Conservation (phyloP, 1,140 invertebrate species). For the Oedothorax gibbosus region DNA sequence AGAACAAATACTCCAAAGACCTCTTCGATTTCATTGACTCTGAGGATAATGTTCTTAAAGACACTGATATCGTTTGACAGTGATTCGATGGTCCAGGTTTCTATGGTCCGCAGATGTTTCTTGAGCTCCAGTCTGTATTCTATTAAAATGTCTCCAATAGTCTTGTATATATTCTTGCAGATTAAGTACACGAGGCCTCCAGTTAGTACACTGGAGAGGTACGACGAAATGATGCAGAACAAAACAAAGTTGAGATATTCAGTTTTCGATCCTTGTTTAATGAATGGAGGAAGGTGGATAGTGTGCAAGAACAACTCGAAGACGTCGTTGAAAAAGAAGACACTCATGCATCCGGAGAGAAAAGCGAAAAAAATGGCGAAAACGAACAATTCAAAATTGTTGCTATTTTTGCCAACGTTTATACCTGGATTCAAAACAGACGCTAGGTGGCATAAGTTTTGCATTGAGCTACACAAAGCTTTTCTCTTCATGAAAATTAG, state of each 20-base stretch:
- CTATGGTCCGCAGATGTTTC: background rate
- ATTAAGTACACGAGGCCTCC: background rate
- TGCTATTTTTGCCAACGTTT: background rate
- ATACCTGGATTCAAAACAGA: background rate
- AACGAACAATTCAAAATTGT: background rate
- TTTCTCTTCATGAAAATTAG: background rate
- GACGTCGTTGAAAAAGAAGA: constrained; percentile 27
- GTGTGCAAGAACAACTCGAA: background rate
- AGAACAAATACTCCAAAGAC: constrained; percentile 1
- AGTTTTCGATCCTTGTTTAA: background rate
- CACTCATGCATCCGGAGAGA: background rate
- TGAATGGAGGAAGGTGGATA: background rate
- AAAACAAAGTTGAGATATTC: background rate
- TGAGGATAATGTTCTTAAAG: background rate
- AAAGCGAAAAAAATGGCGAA: background rate
- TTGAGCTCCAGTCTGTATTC: background rate
- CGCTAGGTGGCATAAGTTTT: background rate
- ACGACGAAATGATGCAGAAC: background rate
- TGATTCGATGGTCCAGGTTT: background rate
- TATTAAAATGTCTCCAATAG: background rate
- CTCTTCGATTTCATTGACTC: constrained; percentile 18
- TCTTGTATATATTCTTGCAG: background rate
- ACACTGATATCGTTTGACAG: background rate
- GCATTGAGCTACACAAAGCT: background rate
- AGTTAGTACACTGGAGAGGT: background rate